Conservation (phyloP, 2,797 vertebrate genomes). For the Poliocrania exsul region DNA sequence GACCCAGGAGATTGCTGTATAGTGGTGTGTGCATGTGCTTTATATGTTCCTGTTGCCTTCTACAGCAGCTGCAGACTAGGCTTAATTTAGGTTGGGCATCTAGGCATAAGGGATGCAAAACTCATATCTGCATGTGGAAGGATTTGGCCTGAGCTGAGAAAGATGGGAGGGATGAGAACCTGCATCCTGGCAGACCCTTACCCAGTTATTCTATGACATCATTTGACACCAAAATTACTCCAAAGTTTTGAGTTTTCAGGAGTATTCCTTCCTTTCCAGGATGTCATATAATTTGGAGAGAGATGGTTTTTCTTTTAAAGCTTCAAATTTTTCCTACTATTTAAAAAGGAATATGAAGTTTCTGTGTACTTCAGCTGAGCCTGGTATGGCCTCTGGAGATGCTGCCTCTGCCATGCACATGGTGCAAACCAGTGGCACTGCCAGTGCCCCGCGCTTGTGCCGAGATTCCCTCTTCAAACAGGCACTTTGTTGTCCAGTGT, state of each 20-base stretch:
- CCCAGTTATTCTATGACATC: not conserved
- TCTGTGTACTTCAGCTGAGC: not conserved
- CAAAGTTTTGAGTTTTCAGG: not conserved
- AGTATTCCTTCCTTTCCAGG: not conserved
- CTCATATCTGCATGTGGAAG: rapidly evolving
- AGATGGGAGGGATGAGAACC: not conserved
- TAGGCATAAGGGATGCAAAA: not conserved
- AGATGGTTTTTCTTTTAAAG: not conserved
- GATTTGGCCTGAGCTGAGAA: not conserved
- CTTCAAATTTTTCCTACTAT: not conserved
- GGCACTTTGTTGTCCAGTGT: rapidly evolving
- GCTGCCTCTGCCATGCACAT: rapidly evolving
- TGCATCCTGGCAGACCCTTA: not conserved
- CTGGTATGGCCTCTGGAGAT: not conserved
- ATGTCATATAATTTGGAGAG: not conserved
- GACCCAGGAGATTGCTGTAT: not conserved
- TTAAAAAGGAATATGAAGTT: not conserved
- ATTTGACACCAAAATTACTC: not conserved
- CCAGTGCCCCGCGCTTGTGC: not conserved
- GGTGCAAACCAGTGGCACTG: rapidly evolving
- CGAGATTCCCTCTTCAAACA: not conserved
- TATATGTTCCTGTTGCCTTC: not conserved
- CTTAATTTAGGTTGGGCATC: not conserved
- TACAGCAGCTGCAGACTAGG: not conserved
- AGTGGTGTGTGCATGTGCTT: not conserved